Conservation (phyloP, 1,140 invertebrate species). For the Saxidomus purpurata region DNA sequence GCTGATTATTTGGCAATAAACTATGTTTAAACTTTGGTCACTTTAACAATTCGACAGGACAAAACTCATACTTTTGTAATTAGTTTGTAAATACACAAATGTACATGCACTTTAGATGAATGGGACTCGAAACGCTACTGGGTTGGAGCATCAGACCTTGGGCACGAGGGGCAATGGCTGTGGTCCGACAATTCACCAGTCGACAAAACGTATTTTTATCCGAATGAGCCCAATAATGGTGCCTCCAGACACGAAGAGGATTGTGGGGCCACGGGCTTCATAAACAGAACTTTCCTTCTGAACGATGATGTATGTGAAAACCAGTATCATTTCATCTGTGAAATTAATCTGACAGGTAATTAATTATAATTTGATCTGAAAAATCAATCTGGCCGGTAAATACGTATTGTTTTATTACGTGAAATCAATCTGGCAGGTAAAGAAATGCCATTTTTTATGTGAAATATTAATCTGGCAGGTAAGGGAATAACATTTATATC, state of each 20-base stretch:
- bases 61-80: no score
- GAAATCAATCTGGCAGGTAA: no score
- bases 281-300: constrained; percentile 13
- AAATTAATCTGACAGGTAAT: not conserved
- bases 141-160: not conserved
- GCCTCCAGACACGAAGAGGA: not conserved
- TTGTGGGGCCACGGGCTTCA: not conserved
- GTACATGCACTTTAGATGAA: not conserved
- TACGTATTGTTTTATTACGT: no score
- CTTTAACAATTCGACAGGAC: no score
- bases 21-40: no score
- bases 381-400: no score
- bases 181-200: not conserved
- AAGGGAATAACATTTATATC: no score
- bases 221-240: not conserved
- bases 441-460: no score
- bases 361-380: no score
- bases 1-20: no score
- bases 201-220: not conserved
- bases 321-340: constrained; percentile 11
- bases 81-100: no score
- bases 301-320: constrained; percentile 1
- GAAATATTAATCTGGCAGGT: no score
- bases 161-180: not conserved
- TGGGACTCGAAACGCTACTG: constrained; percentile 7